Base-by-base conservation (phyloP, 2,888 invertebrate species). In the Drosophila fungiperda region DNA sequence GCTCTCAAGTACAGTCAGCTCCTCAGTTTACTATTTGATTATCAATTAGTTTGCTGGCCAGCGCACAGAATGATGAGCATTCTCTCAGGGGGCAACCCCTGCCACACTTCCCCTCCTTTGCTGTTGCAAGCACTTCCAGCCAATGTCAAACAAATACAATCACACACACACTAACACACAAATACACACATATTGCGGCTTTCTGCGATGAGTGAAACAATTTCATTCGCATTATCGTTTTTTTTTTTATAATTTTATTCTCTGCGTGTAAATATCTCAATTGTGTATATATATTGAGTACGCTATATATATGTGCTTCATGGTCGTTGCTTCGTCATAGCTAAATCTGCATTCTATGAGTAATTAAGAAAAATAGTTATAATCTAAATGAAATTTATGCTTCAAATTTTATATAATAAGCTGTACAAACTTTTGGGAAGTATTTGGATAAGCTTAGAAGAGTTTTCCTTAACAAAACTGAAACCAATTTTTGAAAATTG, bases 31-130 rank as follows among this genome's bases (percentile, higher is more conserved):
- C 78, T 84, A 89, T 89, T 89, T 89, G 83, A 86, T 83, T 84
- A 84, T 80, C 89, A 89, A 84, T 84, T 84, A 89, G 89, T 72
- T 78, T 71, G 61, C 71, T 76, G 66, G 36, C 52, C 60, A 58
- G 42, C 40, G 38, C 45, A 45, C 52, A 57, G 55, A 55, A 40
- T 65, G 73, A 78, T 76, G 74, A 58, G 68, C 74, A 61, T 52
- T 73, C 61, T 73, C 58, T 58, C 45, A 15, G 23, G 23, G 23
- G 23, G 23, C 23, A 23, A 23, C 17, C 23, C 11, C 2, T 7
- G 20, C 5, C 54, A 6, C 12, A 1, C 11, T 12, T 2, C 52
- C 17, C 40, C 33, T 6, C 33, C 36, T 32, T 36, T 38, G n/a
- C 36, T 60, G 38, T 76, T 63, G 73, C 76, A 49, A 0, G 49